These are phyloP conservation scores for Onychomys arenicola DNA, from an alignment of 2,797 vertebrate species.

Conservation along the genomic window DNA sequence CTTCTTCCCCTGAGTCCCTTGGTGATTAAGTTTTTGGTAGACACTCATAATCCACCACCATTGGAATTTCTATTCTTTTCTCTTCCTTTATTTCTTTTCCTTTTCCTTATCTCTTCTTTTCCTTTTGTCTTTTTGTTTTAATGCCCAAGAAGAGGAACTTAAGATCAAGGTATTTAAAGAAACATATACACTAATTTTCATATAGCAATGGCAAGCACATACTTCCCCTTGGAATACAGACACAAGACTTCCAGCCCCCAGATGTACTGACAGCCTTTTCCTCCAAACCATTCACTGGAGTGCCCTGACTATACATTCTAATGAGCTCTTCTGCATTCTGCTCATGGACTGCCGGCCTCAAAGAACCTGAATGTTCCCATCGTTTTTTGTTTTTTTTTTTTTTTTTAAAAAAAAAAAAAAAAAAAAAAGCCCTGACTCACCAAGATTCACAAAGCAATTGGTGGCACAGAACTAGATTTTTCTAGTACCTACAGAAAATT, in stretches of 20 bases:
- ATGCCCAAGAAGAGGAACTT: slow-evolving; percentile 3
- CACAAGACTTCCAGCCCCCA: background rate
- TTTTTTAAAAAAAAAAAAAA: too few relatives aligned
- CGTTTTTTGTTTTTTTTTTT: too few relatives aligned
- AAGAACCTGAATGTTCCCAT: slow-evolving; percentile 65
- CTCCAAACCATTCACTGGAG: background rate
- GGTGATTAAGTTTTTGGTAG: slow-evolving; percentile 55
- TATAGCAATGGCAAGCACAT: background rate
- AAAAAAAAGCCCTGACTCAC: slow-evolving; percentile 67
- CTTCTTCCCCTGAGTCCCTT: slow-evolving; percentile 1
- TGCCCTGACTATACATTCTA: slow-evolving; percentile 37
- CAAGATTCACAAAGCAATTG: slow-evolving; percentile 77
- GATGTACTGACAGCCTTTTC: slow-evolving; percentile 50
- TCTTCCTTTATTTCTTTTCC: background rate
- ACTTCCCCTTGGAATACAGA: slow-evolving; percentile 34
- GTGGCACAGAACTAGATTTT: slow-evolving; percentile 63
- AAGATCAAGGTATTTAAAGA: slow-evolving; percentile 35
- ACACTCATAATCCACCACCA: background rate
- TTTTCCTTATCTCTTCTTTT: background rate
- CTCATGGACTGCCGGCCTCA: background rate
- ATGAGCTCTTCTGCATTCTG: slow-evolving; percentile 66
- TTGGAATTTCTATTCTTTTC: slow-evolving; percentile 1
- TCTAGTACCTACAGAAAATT: slow-evolving; percentile 71
- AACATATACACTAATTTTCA: slow-evolving; percentile 15
- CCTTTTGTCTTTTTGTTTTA: background rate